These are phyloP conservation scores for Larimichthys crocea DNA, from an alignment of 2,113 vertebrate species.

Conservation along the genomic window DNA sequence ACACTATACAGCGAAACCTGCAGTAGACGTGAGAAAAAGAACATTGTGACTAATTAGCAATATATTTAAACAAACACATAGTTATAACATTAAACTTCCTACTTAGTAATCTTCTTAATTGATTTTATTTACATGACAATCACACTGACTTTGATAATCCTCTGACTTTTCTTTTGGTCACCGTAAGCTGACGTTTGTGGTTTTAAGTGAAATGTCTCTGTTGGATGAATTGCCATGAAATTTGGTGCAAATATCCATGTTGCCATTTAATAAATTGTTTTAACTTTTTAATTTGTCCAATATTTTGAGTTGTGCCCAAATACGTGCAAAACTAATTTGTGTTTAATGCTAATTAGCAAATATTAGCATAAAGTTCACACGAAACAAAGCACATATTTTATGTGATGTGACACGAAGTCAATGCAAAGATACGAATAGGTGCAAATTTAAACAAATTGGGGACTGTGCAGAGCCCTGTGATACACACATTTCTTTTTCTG, in stretches of 20 bases:
- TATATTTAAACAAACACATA: background rate
- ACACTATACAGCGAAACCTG: constrained; percentile 87
- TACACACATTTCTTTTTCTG: no score
- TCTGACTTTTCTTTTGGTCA: no score
- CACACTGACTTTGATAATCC: no score
- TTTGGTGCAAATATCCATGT: background rate
- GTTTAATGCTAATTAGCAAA: background rate
- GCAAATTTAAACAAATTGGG: no score
- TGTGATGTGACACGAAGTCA: no score
- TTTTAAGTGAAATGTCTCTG: background rate
- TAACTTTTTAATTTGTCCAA: no score
- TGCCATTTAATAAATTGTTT: background rate
- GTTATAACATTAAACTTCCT: background rate
- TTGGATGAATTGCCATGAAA: background rate
- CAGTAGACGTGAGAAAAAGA: constrained; percentile 7
- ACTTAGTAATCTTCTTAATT: background rate
- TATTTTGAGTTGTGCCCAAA: background rate
- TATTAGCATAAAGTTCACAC: background rate
- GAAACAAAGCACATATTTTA: no score
- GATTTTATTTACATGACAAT: background rate
- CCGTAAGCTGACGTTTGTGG: no score
- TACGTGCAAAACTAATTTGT: background rate
- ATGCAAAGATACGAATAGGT: no score
- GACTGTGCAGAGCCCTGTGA: no score
- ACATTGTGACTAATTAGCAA: background rate